Evolutionary conservation across 2,113 vertebrate genomes (phyloP).

Genomic region (Empidonax alnorum): DNA sequence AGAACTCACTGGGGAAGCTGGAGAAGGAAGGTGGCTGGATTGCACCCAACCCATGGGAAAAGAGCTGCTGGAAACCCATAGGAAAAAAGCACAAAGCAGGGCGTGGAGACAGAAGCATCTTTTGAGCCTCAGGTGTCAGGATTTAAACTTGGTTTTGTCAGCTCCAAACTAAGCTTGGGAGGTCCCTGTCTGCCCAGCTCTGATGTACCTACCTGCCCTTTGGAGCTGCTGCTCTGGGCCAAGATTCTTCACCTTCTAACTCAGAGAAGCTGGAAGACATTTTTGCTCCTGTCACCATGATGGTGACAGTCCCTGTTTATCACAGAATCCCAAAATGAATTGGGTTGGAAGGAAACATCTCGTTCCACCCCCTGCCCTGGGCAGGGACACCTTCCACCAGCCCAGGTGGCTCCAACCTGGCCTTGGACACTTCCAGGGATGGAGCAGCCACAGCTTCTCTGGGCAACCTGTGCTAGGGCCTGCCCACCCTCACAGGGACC

Average conservation of each 20-base stretch:
- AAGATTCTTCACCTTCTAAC: neutral
- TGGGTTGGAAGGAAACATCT: neutral
- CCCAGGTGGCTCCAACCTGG: neutral
- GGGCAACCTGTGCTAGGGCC: neutral
- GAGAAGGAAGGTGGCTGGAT: neutral
- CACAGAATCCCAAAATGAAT: neutral
- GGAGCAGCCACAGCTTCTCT: neutral
- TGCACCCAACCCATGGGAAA: neutral
- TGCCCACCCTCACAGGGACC: neutral
- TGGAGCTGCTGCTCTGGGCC: neutral
- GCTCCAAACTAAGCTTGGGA: neutral
- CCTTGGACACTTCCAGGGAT: neutral
- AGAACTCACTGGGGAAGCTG: neutral
- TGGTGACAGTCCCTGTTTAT: neutral
- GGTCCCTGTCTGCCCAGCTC: neutral
- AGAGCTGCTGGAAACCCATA: neutral
- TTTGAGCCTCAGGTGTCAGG: neutral
- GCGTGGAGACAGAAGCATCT: neutral
- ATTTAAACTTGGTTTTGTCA: neutral
- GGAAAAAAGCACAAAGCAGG: neutral
- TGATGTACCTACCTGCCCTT: neutral
- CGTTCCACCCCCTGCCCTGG: rapidly evolving
- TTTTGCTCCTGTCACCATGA: neutral
- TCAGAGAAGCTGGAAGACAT: neutral
- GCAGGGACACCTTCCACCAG: neutral